Conservation (phyloP, 1,140 invertebrate species). For the Drosophila sechellia region DNA sequence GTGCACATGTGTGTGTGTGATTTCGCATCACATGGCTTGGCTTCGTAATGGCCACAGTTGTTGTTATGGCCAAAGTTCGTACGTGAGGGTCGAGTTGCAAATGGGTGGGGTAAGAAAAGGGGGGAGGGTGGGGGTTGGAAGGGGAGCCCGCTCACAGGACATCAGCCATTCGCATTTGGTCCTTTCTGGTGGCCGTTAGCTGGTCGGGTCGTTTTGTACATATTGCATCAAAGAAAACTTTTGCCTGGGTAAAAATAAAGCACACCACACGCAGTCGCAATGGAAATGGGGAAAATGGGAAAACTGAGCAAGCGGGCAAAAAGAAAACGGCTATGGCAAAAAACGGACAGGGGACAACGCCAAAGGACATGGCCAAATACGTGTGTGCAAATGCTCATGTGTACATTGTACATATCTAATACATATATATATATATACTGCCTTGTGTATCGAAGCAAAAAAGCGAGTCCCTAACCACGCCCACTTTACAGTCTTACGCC, state of each 20-base stretch:
- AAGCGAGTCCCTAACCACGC: conserved; percentile 12
- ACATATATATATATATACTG: conserved; percentile 1
- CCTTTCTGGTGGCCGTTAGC: conserved; percentile 57
- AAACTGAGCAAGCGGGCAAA: conserved; percentile 44
- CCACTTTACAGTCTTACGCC: conserved; percentile 1
- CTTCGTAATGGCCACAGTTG: conserved; percentile 81
- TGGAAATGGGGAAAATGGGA: conserved; percentile 56
- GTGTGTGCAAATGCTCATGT: conserved; percentile 22
- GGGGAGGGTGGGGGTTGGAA: not conserved
- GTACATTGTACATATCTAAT: conserved; percentile 20
- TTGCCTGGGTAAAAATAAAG: conserved; percentile 58
- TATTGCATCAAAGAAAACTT: conserved; percentile 82
- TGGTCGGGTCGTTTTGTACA: conserved; percentile 72
- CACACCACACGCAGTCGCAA: conserved; percentile 70
- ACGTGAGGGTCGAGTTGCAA: conserved; percentile 76
- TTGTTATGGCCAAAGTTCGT: conserved; percentile 83
- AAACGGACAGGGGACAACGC: conserved; percentile 50
- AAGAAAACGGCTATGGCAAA: conserved; percentile 45
- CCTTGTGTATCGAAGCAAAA: conserved; percentile 20
- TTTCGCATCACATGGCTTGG: conserved; percentile 60
- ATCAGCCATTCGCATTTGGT: conserved; percentile 45
- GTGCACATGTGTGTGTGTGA: conserved; percentile 30
- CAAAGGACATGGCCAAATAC: conserved; percentile 42
- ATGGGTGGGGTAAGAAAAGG: conserved; percentile 13
- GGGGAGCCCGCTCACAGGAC: conserved; percentile 31